Evolutionary conservation across 2,888 invertebrate species (phyloP).

Genomic region (Hypselothyrea guttata): DNA sequence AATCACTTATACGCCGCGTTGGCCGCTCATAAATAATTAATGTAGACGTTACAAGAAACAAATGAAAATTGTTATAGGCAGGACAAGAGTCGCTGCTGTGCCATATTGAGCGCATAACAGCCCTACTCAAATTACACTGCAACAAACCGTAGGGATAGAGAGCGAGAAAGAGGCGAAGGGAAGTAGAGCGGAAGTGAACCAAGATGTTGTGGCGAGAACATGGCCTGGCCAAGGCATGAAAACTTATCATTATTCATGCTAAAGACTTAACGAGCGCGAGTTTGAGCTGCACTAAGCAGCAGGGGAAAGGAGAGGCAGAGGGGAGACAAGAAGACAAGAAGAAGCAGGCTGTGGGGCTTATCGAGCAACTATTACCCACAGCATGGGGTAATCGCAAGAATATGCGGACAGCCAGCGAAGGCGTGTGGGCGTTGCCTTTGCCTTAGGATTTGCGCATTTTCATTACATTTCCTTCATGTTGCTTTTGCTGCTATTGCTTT

Average conservation of each 20-base stretch:
- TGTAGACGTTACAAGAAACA: conserved; percentile 50
- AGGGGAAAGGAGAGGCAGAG: not conserved
- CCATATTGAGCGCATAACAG: conserved; percentile 67
- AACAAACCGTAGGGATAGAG: conserved; percentile 1
- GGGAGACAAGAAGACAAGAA: not conserved
- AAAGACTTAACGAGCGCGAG: conserved; percentile 75
- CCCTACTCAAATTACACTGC: conserved; percentile 50
- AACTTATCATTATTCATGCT: conserved; percentile 77
- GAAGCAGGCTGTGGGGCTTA: conserved; percentile 42
- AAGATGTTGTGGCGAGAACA: conserved; percentile 50
- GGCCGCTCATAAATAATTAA: conserved; percentile 72
- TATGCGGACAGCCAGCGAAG: not conserved
- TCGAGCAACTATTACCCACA: conserved; percentile 63
- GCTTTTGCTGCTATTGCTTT: conserved; percentile 1
- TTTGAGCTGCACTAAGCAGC: conserved; percentile 7
- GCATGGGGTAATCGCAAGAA: conserved; percentile 17
- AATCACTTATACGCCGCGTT: conserved; percentile 69
- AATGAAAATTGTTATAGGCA: conserved; percentile 52
- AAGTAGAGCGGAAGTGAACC: conserved; percentile 50
- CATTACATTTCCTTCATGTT: conserved; percentile 50
- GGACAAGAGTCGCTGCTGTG: conserved; percentile 38
- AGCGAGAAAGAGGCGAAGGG: not conserved
- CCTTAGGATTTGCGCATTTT: conserved; percentile 65
- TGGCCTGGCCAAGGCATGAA: conserved; percentile 37
- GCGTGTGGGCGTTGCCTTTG: conserved; percentile 32